These are phyloP conservation scores for Diprion similis DNA, from an alignment of 1,140 invertebrate genomes.

Conservation along the genomic window DNA sequence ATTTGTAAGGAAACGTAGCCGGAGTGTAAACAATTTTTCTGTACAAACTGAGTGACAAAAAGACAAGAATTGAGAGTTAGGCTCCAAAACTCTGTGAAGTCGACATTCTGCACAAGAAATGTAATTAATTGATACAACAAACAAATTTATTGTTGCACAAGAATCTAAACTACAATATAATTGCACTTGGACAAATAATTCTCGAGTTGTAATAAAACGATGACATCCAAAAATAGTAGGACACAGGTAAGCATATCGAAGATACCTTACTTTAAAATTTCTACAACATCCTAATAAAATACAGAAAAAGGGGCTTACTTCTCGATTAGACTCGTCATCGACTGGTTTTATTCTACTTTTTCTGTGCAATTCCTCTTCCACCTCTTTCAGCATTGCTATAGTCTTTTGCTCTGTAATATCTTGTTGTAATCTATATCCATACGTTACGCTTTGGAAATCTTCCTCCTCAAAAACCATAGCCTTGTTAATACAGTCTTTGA, in stretches of 20 bases:
- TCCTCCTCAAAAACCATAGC: conserved; percentile 93
- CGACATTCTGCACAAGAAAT: no score
- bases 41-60: no score
- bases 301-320: conserved; percentile 38
- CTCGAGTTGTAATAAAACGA: conserved; percentile 1
- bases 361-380: conserved; percentile 89
- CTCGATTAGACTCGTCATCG: conserved; percentile 54
- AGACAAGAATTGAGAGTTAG: no score
- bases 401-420: conserved; percentile 86
- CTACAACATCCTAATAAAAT: not conserved
- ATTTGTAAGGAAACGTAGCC: no score
- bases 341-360: conserved; percentile 69
- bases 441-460: conserved; percentile 93
- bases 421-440: conserved; percentile 86
- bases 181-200: conserved; percentile 8
- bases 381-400: conserved; percentile 84
- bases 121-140: no score
- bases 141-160: no score
- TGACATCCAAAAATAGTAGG: conserved; percentile 16
- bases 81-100: no score
- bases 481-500: conserved; percentile 88
- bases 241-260: conserved; percentile 19
- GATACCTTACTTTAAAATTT: conserved; percentile 12
- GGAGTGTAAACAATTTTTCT: no score
- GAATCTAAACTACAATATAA: no score